phyloP scores from a whole-genome alignment of 2,888 invertebrate species.

The Heteropelma amictum region DNA sequence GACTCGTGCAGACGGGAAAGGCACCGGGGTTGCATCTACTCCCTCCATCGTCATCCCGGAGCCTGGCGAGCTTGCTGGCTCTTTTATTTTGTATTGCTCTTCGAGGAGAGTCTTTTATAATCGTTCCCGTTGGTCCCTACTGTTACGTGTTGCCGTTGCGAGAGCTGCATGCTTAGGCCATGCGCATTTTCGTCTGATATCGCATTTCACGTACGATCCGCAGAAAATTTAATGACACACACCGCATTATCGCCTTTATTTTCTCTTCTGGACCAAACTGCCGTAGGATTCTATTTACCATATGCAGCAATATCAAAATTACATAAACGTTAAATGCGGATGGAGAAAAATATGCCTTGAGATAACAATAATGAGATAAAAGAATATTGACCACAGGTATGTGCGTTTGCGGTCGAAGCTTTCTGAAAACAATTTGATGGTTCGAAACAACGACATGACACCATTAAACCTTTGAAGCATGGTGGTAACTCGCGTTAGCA shows the following conservation, averaged over 20 bases:
- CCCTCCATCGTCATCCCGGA: constrained; percentile 16
- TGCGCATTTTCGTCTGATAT: constrained; percentile 49
- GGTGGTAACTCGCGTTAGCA: neutral
- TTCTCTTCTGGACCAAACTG: neutral
- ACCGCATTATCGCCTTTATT: too few species aligned
- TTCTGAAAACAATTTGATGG: too few species aligned
- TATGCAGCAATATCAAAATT: too few species aligned
- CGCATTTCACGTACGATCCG: constrained; percentile 27
- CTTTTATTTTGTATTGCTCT: constrained; percentile 34
- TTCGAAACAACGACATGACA: constrained; percentile 19
- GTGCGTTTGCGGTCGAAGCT: too few species aligned
- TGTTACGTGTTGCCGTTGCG: constrained; percentile 58
- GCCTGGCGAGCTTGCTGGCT: constrained; percentile 20
- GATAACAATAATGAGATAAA: too few species aligned
- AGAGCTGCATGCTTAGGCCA: constrained; percentile 28
- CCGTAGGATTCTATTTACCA: neutral
- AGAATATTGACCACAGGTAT: too few species aligned
- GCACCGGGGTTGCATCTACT: constrained; percentile 61
- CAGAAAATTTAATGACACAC: constrained; percentile 25
- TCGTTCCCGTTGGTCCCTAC: too few species aligned
- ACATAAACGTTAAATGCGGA: neutral
- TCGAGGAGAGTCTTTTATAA: constrained; percentile 40
- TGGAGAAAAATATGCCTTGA: neutral
- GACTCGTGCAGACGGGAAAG: neutral
- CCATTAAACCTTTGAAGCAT: constrained; percentile 13